Percentiles rank a stretch among this genome's conserved stretches.
Conservation (phyloP, 2,888 invertebrate genomes). For the Luffia ferchaultella region DNA sequence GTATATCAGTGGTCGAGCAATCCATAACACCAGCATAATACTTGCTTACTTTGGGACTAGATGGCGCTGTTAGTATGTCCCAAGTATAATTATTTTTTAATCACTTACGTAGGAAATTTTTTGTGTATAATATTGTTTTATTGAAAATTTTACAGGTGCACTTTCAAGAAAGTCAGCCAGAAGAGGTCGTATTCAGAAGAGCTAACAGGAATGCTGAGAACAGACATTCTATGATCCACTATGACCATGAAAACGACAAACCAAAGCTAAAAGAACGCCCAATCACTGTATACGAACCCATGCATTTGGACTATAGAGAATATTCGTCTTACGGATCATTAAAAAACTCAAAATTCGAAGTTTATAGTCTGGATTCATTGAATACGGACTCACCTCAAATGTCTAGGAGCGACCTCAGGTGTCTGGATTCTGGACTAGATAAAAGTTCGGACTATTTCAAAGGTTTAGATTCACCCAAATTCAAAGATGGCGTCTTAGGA, state of each 20-base stretch:
- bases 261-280: slow-evolving; percentile 52
- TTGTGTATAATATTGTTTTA: no score
- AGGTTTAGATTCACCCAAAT: slow-evolving; percentile 50
- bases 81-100: no score
- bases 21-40: no score
- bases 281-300: slow-evolving; percentile 50
- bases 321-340: slow-evolving; percentile 46
- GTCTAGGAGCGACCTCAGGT: slow-evolving; percentile 44
- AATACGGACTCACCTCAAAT: slow-evolving; percentile 52
- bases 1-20: no score
- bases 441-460: slow-evolving; percentile 36
- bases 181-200: slow-evolving; percentile 45
- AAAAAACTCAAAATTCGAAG: slow-evolving; percentile 46
- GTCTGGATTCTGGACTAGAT: slow-evolving; percentile 21
- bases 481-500: slow-evolving; percentile 44
- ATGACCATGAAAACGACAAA: slow-evolving; percentile 48
- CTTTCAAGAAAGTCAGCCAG: slow-evolving; percentile 41
- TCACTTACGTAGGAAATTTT: no score
- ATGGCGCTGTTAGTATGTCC: no score
- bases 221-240: slow-evolving; percentile 61
- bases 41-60: no score
- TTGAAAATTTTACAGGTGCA: slow-evolving; percentile 50
- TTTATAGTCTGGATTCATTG: slow-evolving; percentile 49
- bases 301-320: slow-evolving; percentile 52
- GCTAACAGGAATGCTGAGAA: slow-evolving; percentile 47